Conservation (phyloP, 2,113 vertebrate species). For the Phaethornis superciliosus region DNA sequence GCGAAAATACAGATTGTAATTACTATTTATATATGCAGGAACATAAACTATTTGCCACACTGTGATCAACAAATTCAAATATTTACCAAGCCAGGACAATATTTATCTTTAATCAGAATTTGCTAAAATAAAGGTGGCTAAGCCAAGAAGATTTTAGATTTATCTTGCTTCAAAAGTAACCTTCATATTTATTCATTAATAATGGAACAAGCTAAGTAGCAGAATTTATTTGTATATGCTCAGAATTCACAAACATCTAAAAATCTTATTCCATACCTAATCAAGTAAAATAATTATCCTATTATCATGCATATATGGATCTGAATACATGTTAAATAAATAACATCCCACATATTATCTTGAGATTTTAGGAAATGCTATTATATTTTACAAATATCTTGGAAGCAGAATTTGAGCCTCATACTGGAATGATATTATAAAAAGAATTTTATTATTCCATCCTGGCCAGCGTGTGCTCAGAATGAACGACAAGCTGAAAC, state of each 20-base stretch:
- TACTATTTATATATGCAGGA: neutral
- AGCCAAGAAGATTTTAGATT: slow-evolving; percentile 1
- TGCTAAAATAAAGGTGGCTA: slow-evolving; percentile 24
- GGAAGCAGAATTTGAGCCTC: neutral
- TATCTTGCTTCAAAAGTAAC: slow-evolving; percentile 20
- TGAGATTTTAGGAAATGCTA: neutral
- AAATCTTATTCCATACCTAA: slow-evolving; percentile 32
- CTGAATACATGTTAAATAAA: slow-evolving; percentile 28
- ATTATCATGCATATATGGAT: slow-evolving; percentile 22
- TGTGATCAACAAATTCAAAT: neutral
- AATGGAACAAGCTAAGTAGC: neutral
- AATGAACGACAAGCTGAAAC: neutral
- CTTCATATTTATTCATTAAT: slow-evolving; percentile 48
- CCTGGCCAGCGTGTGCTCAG: neutral
- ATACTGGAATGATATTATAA: neutral
- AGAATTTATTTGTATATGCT: neutral
- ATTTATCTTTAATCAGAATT: slow-evolving; percentile 33
- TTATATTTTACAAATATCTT: neutral
- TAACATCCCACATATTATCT: neutral
- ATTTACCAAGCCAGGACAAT: neutral
- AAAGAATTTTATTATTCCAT: neutral
- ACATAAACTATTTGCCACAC: neutral
- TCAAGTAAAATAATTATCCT: slow-evolving; percentile 8
- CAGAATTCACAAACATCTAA: slow-evolving; percentile 22
- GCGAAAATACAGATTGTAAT: neutral